Base-by-base conservation (phyloP, 2,888 invertebrate species). In the Athalia rosae region DNA sequence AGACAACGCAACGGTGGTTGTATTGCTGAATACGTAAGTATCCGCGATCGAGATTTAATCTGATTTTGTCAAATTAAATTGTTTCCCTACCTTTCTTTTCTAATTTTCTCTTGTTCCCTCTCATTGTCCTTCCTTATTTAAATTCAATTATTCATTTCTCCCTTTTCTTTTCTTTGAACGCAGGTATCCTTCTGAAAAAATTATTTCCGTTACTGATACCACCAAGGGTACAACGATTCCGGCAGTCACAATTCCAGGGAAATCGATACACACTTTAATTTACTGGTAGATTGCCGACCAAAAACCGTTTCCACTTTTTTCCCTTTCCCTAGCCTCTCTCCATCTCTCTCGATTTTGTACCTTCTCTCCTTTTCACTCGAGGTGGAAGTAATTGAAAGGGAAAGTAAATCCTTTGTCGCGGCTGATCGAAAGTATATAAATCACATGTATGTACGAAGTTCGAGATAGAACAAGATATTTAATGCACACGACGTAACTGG, bases 181-280 rank as follows among this genome's bases (percentile, higher is more conserved):
- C 59, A 77, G 77, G 69, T 47, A 77, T 71, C 43, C 13, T 71
- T 45, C 61, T 61, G 81, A 81, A 28, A 79, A 78, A 76, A 76
- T 47, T 5, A 78, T 76, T 63, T 13, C n/a, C 74, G 47, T 80
- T 9, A 11, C 77, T 6, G 81, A 81, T 76, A 41, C 47, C 3
- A 11, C 9, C 3, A 81, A 78, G 79, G 81, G 81, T 15, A 63
- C 43, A 48, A 28, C 28, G 28, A 61, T 77, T 11, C 63, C 6
- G 9, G 43, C 41, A 71, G 28, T 61, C 47, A 28, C 28, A 28
- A 28, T 81, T 2, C 77, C 74, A 4, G 63, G 50, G 48, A 81
- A 79, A 15, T 81, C 81, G 15, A 79, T 81, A 62, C 80, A 78
- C 58, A 81, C 78, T 7, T 62, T 81, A 47, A 79, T 76, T 63